phyloP scores from a whole-genome alignment of 2,113 vertebrate species.

The Sciurus niger region DNA sequence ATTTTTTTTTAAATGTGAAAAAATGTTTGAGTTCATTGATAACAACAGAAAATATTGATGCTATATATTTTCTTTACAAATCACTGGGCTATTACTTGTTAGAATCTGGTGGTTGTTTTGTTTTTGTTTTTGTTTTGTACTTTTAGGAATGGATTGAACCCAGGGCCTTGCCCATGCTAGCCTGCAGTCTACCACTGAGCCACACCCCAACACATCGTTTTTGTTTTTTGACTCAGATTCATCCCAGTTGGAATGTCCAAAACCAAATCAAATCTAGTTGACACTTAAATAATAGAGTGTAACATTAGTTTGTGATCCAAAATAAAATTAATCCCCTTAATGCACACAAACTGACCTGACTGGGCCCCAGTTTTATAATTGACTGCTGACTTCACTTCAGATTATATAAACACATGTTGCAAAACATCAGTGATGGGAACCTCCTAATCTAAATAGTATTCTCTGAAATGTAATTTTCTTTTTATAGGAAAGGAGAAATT shows the following conservation, averaged over 20 bases:
- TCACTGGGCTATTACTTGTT: not conserved
- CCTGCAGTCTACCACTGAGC: not conserved
- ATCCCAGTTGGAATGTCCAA: not conserved
- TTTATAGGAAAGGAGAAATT: conserved; percentile 74
- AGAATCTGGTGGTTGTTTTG: conserved; percentile 9
- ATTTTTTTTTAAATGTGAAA: too few relatives aligned
- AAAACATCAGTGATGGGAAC: conserved; percentile 59
- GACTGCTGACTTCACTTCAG: not conserved
- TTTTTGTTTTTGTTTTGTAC: not conserved
- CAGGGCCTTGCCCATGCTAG: not conserved
- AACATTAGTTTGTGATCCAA: not conserved
- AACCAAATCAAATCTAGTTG: conserved; percentile 12
- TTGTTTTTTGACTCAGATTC: not conserved
- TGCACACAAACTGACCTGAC: not conserved
- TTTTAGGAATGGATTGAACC: not conserved
- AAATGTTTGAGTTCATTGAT: conserved; percentile 1
- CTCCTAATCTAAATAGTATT: conserved; percentile 5
- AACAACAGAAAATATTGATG: not conserved
- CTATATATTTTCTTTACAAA: not conserved
- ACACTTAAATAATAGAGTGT: conserved; percentile 16
- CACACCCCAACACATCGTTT: not conserved
- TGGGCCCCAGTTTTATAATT: conserved; percentile 37
- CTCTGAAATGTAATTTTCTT: conserved; percentile 77
- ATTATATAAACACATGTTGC: conserved; percentile 69
- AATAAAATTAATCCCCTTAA: conserved; percentile 17